Percentiles rank a stretch among this genome's conserved stretches.
phyloP scores from a whole-genome alignment of 2,888 invertebrate species.

The Phanerotoma sp. region DNA sequence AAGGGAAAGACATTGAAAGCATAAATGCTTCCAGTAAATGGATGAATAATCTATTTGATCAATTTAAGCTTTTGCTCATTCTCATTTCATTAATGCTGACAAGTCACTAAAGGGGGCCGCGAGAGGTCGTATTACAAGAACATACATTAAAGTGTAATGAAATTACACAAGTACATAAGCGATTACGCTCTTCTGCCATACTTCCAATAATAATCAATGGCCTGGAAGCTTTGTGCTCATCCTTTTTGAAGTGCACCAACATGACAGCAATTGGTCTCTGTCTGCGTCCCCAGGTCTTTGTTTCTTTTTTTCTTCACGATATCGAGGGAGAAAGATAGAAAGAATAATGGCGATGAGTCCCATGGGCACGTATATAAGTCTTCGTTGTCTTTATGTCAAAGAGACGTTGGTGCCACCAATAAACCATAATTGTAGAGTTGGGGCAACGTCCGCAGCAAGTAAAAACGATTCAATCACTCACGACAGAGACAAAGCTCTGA shows the following conservation, averaged over 20 bases:
- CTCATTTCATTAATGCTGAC: no score
- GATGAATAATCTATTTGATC: constrained; percentile 4
- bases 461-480: neutral
- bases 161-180: constrained; percentile 17
- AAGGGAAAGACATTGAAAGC: no score
- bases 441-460: neutral
- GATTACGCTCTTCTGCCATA: constrained; percentile 12
- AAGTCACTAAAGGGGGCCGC: no score
- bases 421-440: neutral
- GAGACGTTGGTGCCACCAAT: constrained; percentile 7
- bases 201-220: constrained; percentile 20
- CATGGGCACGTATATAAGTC: no score
- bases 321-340: no score
- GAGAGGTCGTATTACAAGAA: constrained; percentile 1
- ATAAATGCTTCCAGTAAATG: no score
- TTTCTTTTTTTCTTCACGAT: neutral
- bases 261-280: constrained; percentile 19
- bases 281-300: no score
- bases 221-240: constrained; percentile 18
- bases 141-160: neutral
- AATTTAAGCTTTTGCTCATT: constrained; percentile 2
- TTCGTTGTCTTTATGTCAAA: neutral
- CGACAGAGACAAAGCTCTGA: neutral
- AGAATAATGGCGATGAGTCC: no score
- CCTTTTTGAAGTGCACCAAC: neutral